These are phyloP conservation scores for Ceratitis capitata DNA, from an alignment of 1,140 invertebrate species.

Conservation along the genomic window DNA sequence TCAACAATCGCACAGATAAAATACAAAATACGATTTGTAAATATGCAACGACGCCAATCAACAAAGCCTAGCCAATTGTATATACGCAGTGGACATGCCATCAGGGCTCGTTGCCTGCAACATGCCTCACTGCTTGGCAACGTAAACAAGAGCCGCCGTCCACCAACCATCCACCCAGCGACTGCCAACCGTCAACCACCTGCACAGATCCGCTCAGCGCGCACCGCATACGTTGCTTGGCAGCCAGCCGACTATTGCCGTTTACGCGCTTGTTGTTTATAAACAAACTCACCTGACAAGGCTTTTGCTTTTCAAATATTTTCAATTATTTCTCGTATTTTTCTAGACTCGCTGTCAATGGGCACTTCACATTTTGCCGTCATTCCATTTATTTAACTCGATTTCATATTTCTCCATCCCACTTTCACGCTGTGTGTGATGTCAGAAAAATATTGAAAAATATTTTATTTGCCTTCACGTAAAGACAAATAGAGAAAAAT, in stretches of 20 bases:
- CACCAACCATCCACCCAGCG: neutral
- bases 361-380: neutral
- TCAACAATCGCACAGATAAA: neutral
- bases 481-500: neutral
- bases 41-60: neutral
- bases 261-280: neutral
- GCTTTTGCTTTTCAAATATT: conserved; percentile 32
- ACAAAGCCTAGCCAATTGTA: neutral
- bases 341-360: neutral
- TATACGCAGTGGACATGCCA: neutral
- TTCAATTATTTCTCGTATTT: conserved; percentile 20
- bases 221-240: neutral
- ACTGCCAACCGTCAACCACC: neutral
- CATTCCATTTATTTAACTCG: conserved; percentile 5
- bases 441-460: conserved; percentile 33
- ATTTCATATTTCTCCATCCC: neutral
- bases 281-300: conserved; percentile 11
- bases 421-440: neutral
- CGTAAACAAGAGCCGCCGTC: neutral
- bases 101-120: neutral
- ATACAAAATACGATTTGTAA: neutral
- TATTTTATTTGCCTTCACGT: neutral
- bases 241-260: neutral
- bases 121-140: neutral
- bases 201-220: neutral